phyloP scores from a whole-genome alignment of 2,113 vertebrate species.

The Carettochelys insculpta region DNA sequence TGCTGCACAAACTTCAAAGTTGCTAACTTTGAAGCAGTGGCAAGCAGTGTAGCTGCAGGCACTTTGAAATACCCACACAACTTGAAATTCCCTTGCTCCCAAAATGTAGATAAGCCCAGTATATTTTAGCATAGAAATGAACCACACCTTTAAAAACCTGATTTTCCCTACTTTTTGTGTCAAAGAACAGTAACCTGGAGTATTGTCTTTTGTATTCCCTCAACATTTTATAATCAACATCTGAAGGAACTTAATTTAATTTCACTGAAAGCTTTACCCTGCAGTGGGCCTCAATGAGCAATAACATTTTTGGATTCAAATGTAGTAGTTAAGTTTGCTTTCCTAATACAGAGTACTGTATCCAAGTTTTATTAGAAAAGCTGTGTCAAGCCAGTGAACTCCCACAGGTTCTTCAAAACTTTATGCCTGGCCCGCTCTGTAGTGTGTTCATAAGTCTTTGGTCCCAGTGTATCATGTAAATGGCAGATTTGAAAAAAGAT shows the following conservation, averaged over 20 bases:
- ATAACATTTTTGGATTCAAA: slow-evolving; percentile 49
- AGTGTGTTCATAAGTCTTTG: neutral
- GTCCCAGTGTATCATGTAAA: neutral
- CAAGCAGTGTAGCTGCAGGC: no score
- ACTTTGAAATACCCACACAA: no score
- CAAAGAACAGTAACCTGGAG: neutral
- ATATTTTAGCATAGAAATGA: neutral
- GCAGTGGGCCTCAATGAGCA: slow-evolving; percentile 61
- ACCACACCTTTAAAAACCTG: neutral
- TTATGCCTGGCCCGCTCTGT: neutral
- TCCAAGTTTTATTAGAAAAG: neutral
- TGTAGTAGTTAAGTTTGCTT: neutral
- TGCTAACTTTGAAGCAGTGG: no score
- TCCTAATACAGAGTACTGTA: slow-evolving; percentile 8
- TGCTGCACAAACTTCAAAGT: no score
- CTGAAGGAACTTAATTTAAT: slow-evolving; percentile 13
- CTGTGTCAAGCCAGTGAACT: neutral
- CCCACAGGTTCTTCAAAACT: neutral
- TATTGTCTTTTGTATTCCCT: neutral
- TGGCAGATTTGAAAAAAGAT: neutral
- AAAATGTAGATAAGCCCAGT: no score
- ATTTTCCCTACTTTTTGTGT: neutral
- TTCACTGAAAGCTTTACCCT: slow-evolving; percentile 38
- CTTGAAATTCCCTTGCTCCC: no score
- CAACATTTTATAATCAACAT: neutral